phyloP scores from a whole-genome alignment of 2,797 vertebrate genomes.

The Centroberyx gerrardi region DNA sequence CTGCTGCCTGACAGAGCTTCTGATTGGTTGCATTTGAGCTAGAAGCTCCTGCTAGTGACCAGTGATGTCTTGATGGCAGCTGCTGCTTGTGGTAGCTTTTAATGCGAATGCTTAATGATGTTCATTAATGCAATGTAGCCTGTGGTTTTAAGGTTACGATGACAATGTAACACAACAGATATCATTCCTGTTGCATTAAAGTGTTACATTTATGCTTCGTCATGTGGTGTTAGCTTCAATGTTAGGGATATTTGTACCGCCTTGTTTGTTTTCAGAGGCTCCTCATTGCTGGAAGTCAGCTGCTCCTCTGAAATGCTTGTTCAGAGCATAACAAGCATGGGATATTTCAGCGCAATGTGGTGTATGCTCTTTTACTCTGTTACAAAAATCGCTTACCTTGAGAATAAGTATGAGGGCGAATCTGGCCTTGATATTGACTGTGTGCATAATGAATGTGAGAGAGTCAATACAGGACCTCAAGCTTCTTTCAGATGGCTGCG shows the following conservation, averaged over 20 bases:
- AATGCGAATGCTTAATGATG: neutral
- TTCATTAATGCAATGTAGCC: neutral
- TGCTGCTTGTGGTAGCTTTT: constrained; percentile 25
- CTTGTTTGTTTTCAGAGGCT: constrained; percentile 32
- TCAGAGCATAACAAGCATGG: constrained; percentile 61
- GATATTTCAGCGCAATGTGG: constrained; percentile 13
- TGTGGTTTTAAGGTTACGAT: constrained; percentile 1
- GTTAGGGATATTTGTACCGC: neutral
- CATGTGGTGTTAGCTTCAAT: neutral
- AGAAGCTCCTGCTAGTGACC: neutral
- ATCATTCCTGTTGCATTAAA: neutral
- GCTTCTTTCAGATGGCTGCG: too few species aligned
- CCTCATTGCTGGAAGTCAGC: constrained; percentile 20
- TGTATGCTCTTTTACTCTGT: constrained; percentile 41
- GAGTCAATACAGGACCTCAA: neutral
- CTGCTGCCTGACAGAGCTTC: constrained; percentile 45
- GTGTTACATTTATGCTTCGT: constrained; percentile 7
- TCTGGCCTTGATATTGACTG: neutral
- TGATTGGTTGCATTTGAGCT: constrained; percentile 37
- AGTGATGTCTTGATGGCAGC: constrained; percentile 20
- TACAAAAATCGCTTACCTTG: neutral
- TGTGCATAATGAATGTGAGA: neutral
- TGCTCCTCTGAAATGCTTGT: constrained; percentile 53
- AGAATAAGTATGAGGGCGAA: neutral
- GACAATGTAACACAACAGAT: neutral